Percentiles rank a stretch among this genome's conserved stretches.
Evolutionary conservation across 2,113 vertebrate species (phyloP).

Genomic region (Thamnaconus septentrionalis): DNA sequence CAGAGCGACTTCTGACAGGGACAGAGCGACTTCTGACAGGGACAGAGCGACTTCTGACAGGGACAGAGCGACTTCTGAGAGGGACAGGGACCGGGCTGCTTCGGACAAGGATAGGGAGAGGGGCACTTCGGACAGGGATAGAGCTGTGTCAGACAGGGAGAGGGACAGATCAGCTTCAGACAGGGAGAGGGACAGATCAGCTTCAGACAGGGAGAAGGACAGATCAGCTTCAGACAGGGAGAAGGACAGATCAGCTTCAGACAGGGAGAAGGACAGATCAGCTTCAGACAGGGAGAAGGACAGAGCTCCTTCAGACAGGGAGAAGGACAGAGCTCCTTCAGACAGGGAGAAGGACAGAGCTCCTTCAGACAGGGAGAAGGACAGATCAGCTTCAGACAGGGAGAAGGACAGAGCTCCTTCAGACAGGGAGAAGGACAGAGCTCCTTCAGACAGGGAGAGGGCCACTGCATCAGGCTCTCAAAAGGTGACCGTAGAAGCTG

Average conservation of each 20-base stretch:
- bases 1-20: neutral
- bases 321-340: conserved; percentile 11
- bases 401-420: neutral
- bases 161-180: conserved; percentile 34
- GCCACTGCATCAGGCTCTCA: conserved; percentile 17
- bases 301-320: conserved; percentile 24
- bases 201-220: conserved; percentile 14
- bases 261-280: conserved; percentile 38
- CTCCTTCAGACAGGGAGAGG: conserved; percentile 18
- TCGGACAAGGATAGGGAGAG: neutral
- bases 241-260: conserved; percentile 4
- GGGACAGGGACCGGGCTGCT: conserved; percentile 24
- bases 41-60: neutral
- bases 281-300: conserved; percentile 16
- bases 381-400: neutral
- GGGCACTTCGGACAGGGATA: neutral
- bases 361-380: neutral
- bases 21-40: neutral
- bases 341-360: conserved; percentile 4
- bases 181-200: conserved; percentile 23
- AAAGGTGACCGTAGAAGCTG: conserved; percentile 18
- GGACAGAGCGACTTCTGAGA: neutral
- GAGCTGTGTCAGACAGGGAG: conserved; percentile 2
- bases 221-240: neutral
- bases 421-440: neutral